Evolutionary conservation across 2,888 invertebrate species (phyloP).

Genomic region (Acleris sparsana): DNA sequence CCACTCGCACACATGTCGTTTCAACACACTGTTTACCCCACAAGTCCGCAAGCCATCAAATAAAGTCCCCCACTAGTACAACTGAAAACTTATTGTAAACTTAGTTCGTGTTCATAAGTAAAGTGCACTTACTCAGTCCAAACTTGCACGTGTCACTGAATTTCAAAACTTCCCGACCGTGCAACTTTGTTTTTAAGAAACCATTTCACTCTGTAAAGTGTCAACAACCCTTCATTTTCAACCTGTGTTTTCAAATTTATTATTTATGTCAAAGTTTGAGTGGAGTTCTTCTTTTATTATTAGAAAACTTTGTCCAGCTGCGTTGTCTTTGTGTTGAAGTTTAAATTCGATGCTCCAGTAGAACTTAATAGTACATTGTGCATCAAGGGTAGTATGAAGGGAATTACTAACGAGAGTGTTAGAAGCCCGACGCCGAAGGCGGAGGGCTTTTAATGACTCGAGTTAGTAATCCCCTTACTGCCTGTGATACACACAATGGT

Average conservation of each 20-base stretch:
- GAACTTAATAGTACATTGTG: no score
- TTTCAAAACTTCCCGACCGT: conserved; percentile 11
- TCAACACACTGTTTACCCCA: background rate
- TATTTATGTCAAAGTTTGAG: conserved; percentile 34
- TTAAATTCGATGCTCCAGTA: conserved; percentile 25
- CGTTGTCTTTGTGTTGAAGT: conserved; percentile 25
- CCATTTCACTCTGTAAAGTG: conserved; percentile 23
- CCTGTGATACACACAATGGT: no score
- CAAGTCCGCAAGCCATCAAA: background rate
- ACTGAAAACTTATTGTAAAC: background rate
- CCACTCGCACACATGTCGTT: conserved; percentile 5
- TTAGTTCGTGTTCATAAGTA: conserved; percentile 5
- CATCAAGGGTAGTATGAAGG: no score
- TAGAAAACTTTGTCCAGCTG: conserved; percentile 31
- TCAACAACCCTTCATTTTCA: conserved; percentile 33
- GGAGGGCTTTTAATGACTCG: no score
- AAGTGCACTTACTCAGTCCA: conserved; percentile 1
- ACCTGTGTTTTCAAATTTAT: conserved; percentile 33
- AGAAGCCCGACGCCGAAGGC: no score
- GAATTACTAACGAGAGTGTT: no score
- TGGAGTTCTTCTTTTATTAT: conserved; percentile 33
- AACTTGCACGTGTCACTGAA: conserved; percentile 21
- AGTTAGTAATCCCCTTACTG: no score
- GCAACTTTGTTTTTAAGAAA: conserved; percentile 24
- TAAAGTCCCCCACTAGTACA: background rate